These are phyloP conservation scores for Exocentrus adspersus DNA, from an alignment of 2,888 invertebrate species.

Conservation along the genomic window DNA sequence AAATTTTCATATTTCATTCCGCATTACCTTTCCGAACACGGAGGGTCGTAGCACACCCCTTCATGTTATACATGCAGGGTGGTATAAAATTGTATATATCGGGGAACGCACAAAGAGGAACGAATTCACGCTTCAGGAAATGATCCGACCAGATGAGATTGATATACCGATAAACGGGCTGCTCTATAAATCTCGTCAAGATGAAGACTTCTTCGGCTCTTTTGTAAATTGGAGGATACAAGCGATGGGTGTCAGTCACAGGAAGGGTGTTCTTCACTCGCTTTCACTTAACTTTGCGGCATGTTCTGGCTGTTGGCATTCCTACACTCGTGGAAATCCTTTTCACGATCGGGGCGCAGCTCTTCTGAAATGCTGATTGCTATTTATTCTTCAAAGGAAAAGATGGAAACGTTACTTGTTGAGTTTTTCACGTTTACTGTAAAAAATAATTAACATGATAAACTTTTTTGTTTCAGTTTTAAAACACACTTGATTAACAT, in stretches of 20 bases:
- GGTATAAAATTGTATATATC: neutral
- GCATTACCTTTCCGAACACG: too few relatives aligned
- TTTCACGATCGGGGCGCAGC: constrained; percentile 4
- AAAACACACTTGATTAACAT: too few relatives aligned
- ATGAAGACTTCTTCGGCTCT: constrained; percentile 54
- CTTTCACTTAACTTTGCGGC: constrained; percentile 21
- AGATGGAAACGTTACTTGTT: too few relatives aligned
- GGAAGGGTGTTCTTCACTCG: constrained; percentile 26
- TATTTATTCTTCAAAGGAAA: neutral
- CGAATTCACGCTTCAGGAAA: constrained; percentile 1
- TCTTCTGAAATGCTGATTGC: neutral
- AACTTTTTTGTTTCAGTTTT: too few relatives aligned
- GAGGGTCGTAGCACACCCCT: too few relatives aligned
- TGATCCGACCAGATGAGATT: constrained; percentile 46
- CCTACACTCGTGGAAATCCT: neutral
- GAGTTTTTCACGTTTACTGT: too few relatives aligned
- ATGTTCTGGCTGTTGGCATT: neutral
- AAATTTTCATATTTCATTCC: too few relatives aligned
- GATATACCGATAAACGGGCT: constrained; percentile 56
- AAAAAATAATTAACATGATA: too few relatives aligned
- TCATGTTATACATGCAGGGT: too few relatives aligned
- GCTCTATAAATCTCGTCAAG: constrained; percentile 49
- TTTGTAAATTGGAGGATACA: constrained; percentile 53
- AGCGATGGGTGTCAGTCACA: constrained; percentile 57
- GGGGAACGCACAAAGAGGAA: neutral